These are phyloP conservation scores for Rhabdornis inornatus DNA, from an alignment of 2,113 vertebrate genomes.

Conservation along the genomic window DNA sequence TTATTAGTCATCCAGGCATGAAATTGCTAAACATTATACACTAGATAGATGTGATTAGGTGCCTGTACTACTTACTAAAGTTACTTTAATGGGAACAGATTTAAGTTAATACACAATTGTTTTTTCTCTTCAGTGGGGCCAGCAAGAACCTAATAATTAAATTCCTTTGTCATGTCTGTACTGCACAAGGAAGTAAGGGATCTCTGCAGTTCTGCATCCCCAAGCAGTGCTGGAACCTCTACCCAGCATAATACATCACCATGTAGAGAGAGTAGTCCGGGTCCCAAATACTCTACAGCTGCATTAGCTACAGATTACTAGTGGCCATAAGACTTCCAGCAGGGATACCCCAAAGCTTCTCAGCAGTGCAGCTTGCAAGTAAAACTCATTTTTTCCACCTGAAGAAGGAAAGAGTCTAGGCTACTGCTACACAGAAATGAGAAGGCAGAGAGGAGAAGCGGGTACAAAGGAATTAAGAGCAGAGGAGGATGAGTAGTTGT, in stretches of 20 bases:
- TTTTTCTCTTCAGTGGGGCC: background rate
- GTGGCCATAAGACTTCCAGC: background rate
- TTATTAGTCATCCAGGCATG: background rate
- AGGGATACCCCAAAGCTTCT: background rate
- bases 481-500: background rate
- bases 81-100: background rate
- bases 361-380: background rate
- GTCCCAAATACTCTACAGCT: rapidly evolving
- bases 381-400: background rate
- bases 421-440: background rate
- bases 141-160: background rate
- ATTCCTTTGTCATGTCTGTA: background rate
- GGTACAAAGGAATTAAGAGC: background rate
- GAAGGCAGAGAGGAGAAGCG: background rate
- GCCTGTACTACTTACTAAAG: background rate
- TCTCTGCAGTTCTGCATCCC: background rate
- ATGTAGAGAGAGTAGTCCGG: background rate
- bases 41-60: background rate
- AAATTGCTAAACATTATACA: background rate
- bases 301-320: background rate
- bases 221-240: background rate
- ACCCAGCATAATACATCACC: background rate
- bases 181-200: background rate
- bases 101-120: background rate
- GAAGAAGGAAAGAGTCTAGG: background rate